Evolutionary conservation across 2,113 vertebrate species (phyloP).

Genomic region (Pitta sordida): DNA sequence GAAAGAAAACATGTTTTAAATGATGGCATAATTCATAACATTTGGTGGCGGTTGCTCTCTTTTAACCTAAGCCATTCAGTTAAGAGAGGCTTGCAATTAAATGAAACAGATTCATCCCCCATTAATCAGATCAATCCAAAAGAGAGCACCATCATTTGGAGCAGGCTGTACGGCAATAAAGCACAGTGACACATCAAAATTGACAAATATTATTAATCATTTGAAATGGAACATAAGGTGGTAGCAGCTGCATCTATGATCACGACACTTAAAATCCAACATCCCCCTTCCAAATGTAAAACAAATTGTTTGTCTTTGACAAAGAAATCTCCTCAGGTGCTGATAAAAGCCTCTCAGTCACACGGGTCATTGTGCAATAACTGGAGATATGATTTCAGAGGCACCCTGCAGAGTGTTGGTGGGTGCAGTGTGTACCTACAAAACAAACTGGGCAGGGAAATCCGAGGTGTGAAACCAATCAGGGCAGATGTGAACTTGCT

Average conservation of each 20-base stretch:
- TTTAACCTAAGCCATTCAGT: slow-evolving; percentile 53
- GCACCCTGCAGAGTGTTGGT: neutral
- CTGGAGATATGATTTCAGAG: neutral
- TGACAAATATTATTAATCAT: slow-evolving; percentile 75
- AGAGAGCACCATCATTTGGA: slow-evolving; percentile 51
- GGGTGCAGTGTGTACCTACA: neutral
- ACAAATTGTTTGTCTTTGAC: neutral
- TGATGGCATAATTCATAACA: neutral
- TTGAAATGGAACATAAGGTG: slow-evolving; percentile 68
- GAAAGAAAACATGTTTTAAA: slow-evolving; percentile 2
- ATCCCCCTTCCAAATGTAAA: slow-evolving; percentile 5
- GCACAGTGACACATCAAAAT: slow-evolving; percentile 43
- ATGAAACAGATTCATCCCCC: slow-evolving; percentile 50
- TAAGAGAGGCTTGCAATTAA: slow-evolving; percentile 55
- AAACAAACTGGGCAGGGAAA: neutral
- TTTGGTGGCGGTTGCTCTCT: slow-evolving; percentile 53
- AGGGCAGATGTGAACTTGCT: neutral
- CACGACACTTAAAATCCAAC: slow-evolving; percentile 28
- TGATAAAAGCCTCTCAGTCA: neutral
- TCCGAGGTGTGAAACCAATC: neutral
- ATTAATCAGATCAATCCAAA: slow-evolving; percentile 51
- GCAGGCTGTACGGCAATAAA: slow-evolving; percentile 29
- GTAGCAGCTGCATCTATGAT: slow-evolving; percentile 65
- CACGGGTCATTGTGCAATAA: neutral
- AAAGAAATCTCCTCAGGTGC: neutral